Evolutionary conservation across 2,888 invertebrate species (phyloP).

Genomic region (Diplazon laetatorius): DNA sequence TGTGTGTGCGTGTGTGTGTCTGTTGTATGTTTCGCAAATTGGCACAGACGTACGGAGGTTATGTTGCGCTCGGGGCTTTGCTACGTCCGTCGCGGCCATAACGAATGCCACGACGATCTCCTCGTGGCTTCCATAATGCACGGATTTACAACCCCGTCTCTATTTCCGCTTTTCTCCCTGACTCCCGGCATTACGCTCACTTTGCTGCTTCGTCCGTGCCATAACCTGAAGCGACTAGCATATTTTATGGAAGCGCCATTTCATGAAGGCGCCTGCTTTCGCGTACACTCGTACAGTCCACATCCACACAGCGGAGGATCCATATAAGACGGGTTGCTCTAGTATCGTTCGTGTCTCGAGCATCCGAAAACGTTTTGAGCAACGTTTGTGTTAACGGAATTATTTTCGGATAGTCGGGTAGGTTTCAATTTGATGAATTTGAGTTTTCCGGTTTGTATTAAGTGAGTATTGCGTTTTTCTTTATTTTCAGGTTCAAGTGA

Average conservation of each 20-base stretch:
- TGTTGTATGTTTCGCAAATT: background rate
- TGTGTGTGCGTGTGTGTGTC: background rate
- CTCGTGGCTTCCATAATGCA: constrained; percentile 72
- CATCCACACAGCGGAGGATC: no score
- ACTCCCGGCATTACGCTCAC: constrained; percentile 45
- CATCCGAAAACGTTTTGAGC: no score
- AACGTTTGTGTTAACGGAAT: no score
- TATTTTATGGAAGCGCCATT: constrained; percentile 56
- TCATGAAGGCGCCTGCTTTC: background rate
- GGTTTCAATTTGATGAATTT: no score
- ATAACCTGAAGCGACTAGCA: constrained; percentile 22
- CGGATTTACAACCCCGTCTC: constrained; percentile 73
- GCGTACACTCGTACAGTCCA: background rate
- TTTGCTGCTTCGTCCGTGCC: constrained; percentile 16
- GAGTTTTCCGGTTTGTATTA: no score
- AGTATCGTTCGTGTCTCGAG: no score
- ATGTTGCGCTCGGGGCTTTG: background rate
- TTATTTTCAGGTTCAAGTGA: no score
- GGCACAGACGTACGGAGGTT: constrained; percentile 1
- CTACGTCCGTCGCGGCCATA: constrained; percentile 34
- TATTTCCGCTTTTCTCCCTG: constrained; percentile 40
- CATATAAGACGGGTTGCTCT: no score
- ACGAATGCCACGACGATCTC: constrained; percentile 57
- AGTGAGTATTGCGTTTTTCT: no score
- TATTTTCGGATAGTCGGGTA: no score